Percentiles rank a stretch among this genome's conserved stretches.
These are phyloP conservation scores for Aleadryas rufinucha DNA, from an alignment of 2,113 vertebrate genomes.

Conservation along the genomic window DNA sequence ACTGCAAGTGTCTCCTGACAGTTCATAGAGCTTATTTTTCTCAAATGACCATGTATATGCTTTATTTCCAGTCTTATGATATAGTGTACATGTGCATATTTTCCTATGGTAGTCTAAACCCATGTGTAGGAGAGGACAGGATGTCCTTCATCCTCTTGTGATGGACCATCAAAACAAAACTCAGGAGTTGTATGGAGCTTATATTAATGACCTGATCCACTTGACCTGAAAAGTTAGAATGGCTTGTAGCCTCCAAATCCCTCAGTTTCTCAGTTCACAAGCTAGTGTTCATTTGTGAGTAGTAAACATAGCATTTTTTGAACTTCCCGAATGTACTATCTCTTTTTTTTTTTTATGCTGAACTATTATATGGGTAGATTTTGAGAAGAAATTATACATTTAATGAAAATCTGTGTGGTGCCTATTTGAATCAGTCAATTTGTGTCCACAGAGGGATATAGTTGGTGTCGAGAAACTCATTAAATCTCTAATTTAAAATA, in stretches of 20 bases:
- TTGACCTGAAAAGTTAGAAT: not conserved
- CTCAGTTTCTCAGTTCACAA: not conserved
- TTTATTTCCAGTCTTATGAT: not conserved
- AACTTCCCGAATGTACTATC: not conserved
- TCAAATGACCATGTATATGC: not conserved
- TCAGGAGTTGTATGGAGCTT: not conserved
- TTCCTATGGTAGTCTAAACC: not conserved
- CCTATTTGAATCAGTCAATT: not conserved
- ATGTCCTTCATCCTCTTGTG: not conserved
- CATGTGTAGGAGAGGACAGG: not conserved
- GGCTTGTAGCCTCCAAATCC: not conserved
- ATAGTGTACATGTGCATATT: not conserved
- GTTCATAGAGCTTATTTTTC: not conserved
- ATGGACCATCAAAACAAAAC: not conserved
- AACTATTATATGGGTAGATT: not conserved
- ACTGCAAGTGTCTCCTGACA: not conserved
- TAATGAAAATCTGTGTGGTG: not conserved
- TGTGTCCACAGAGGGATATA: not conserved
- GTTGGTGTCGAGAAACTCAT: not conserved
- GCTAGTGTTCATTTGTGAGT: not conserved
- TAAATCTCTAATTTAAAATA: not conserved
- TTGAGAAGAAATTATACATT: not conserved
- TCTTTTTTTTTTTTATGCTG: not conserved
- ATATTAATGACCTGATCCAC: not conserved
- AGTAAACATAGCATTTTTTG: not conserved